These are phyloP conservation scores for Limnephilus lunatus DNA, from an alignment of 2,888 invertebrate species.

Conservation along the genomic window DNA sequence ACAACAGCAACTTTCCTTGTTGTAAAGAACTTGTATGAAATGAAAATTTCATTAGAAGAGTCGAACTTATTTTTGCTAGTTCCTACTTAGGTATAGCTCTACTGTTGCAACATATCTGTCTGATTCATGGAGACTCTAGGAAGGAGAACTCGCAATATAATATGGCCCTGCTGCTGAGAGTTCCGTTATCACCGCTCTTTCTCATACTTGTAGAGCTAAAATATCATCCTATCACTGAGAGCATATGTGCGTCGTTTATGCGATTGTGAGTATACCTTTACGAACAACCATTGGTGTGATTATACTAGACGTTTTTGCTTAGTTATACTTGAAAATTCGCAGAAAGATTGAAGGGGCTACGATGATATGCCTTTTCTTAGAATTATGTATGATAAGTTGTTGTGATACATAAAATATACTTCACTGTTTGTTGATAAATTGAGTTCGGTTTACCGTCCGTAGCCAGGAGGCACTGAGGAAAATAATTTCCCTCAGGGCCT, in stretches of 20 bases:
- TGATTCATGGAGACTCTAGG: background rate
- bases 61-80: background rate
- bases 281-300: background rate
- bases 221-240: background rate
- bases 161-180: background rate
- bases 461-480: too few species aligned
- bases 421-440: too few species aligned
- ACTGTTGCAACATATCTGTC: background rate
- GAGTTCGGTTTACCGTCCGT: too few species aligned
- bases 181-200: background rate
- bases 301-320: background rate
- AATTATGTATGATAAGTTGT: background rate
- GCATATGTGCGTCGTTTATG: background rate
- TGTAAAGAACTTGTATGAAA: background rate
- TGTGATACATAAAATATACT: background rate
- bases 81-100: background rate
- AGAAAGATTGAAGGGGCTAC: background rate
- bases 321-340: background rate
- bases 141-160: background rate
- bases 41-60: background rate
- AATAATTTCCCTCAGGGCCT: too few species aligned
- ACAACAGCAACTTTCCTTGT: background rate
- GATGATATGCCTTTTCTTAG: background rate
- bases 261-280: background rate
- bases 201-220: background rate